Conservation (phyloP, 2,113 vertebrate genomes). For the Silurus glanis region DNA sequence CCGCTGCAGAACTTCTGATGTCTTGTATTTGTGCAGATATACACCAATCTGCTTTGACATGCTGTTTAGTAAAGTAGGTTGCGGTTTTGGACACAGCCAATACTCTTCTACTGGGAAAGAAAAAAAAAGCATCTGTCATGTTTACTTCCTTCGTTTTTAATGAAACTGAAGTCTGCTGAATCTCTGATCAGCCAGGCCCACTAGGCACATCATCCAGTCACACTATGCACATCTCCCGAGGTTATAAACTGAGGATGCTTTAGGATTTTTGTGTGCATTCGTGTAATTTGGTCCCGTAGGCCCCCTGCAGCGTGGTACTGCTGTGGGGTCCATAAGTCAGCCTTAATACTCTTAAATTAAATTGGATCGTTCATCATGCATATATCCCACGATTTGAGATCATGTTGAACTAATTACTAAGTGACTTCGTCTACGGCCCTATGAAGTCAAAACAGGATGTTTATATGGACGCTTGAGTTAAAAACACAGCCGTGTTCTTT, state of each 20-base stretch:
- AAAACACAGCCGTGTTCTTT: constrained; percentile 52
- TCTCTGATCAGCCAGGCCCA: not conserved
- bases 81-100: not conserved
- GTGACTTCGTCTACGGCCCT: constrained; percentile 15
- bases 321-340: constrained; percentile 1
- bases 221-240: not conserved
- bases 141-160: not conserved
- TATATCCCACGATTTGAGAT: constrained; percentile 16
- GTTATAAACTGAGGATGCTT: not conserved
- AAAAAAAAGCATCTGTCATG: not conserved
- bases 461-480: constrained; percentile 49
- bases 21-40: not conserved
- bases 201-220: not conserved
- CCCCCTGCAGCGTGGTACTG: not conserved
- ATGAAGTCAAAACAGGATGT: constrained; percentile 43
- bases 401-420: constrained; percentile 48
- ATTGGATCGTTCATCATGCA: constrained; percentile 25
- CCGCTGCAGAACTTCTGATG: not conserved
- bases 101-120: not conserved
- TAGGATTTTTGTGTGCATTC: not conserved
- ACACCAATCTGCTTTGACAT: not conserved
- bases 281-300: not conserved
- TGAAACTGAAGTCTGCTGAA: not conserved
- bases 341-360: not conserved
- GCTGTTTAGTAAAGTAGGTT: not conserved